Base-by-base conservation (phyloP, 2,113 vertebrate species). In the Cryptomyrus ogoouensis region DNA sequence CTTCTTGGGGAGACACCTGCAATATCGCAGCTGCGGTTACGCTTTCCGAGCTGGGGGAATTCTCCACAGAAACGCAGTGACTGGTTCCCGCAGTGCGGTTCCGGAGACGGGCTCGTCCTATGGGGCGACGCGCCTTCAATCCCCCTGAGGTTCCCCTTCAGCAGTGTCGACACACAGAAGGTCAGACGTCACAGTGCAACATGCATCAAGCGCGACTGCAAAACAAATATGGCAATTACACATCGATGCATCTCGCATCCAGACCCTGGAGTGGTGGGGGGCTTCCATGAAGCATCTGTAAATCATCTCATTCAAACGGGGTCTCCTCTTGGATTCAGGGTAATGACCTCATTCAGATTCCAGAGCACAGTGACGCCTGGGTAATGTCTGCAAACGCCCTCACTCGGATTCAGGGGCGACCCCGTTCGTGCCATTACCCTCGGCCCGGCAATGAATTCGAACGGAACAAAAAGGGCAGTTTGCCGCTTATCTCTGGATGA, bases 281-380 rank as follows among this genome's bases (percentile, higher is more conserved):
- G n/a, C 31, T 83, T 83, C 66, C 49, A 74, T 74, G 49, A 35
- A 83, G 35, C 17, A 13, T 19, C 74, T 80, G 70, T 50, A 74
- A 80, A 89, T 50, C 88, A 35, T 49, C 58, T 66, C 58, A 50
- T 56, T 53, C 77, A 84, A 56, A 89, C 17, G 1, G 74, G 52
- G 50, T 52, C 44, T 88, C 58, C 10, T 47, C 12, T 46, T 62
- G 87, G 2, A 10, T 88, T 19, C 15, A 13, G 85, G 85, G 85
- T 87, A 87, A 87, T 87, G 85, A 87, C 85, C 85, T 87, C 85
- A 87, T 87, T 87, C 85, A 24, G 88, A 52, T 80, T 49, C 88
- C 39, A 9, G 42, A 42, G 17, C 83, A 84, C 83, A 31, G 53
- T 47, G 35, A 56, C 15, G 53, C 84, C 49, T 90, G 89, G 56